These are phyloP conservation scores for Hydrotaea cyrtoneurina DNA, from an alignment of 2,888 invertebrate species.

Conservation along the genomic window DNA sequence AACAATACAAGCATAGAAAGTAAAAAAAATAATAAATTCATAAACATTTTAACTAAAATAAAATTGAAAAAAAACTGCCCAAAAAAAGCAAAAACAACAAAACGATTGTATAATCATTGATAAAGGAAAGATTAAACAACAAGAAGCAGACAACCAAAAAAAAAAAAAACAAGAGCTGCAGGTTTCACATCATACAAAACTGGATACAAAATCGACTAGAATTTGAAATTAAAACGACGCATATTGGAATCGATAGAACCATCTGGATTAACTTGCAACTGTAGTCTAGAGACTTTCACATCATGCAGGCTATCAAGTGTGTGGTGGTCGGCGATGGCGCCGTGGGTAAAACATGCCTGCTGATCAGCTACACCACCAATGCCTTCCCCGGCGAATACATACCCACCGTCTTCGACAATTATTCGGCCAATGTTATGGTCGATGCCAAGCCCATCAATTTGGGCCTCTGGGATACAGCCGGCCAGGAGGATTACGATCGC, in stretches of 20 bases:
- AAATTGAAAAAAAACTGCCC: slow-evolving; percentile 27
- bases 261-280: background rate
- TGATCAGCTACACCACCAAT: slow-evolving; percentile 80
- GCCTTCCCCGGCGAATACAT: slow-evolving; percentile 80
- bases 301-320: slow-evolving; percentile 80
- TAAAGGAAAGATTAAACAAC: slow-evolving; percentile 17
- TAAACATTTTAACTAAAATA: slow-evolving; percentile 25
- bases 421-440: slow-evolving; percentile 80
- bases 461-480: slow-evolving; percentile 79
- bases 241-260: too few relatives aligned
- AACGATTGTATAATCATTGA: slow-evolving; percentile 56
- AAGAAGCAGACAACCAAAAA: background rate
- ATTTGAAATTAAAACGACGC: background rate
- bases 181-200: background rate
- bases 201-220: slow-evolving; percentile 18
- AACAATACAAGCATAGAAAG: slow-evolving; percentile 5
- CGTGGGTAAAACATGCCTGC: slow-evolving; percentile 79
- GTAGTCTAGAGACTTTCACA: slow-evolving; percentile 12
- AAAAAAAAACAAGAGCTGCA: background rate
- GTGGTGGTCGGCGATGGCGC: slow-evolving; percentile 80
- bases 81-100: background rate
- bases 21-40: slow-evolving; percentile 32
- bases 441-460: slow-evolving; percentile 79
- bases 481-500: slow-evolving; percentile 79
- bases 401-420: slow-evolving; percentile 79